Evolutionary conservation across 2,797 vertebrate species (phyloP).

Genomic region (Propithecus deckenii): DNA sequence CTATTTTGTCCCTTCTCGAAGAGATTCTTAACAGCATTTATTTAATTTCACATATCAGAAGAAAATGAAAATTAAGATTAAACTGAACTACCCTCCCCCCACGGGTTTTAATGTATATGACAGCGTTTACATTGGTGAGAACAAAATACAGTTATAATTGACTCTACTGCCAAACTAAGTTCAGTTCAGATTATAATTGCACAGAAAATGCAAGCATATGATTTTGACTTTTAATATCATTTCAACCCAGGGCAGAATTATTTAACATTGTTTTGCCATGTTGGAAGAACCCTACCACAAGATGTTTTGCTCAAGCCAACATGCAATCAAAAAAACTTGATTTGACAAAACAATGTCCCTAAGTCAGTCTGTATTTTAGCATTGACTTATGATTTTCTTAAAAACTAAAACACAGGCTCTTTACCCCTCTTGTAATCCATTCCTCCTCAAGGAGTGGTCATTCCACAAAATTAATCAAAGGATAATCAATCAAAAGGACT

Average conservation of each 20-base stretch:
- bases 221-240: conserved; percentile 37
- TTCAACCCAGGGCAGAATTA: conserved; percentile 21
- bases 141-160: conserved; percentile 38
- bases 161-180: conserved; percentile 43
- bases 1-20: not conserved
- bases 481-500: not conserved
- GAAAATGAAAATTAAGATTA: conserved; percentile 61
- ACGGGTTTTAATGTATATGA: conserved; percentile 44
- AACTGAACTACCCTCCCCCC: conserved; percentile 9
- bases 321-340: not conserved
- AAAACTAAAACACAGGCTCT: not conserved
- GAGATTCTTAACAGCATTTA: conserved; percentile 48
- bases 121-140: conserved; percentile 11
- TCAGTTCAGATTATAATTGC: conserved; percentile 11
- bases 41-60: conserved; percentile 55
- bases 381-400: not conserved
- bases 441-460: not conserved
- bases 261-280: not conserved
- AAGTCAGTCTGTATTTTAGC: not conserved
- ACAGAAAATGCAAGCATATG: conserved; percentile 25
- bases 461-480: not conserved
- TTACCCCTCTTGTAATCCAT: not conserved
- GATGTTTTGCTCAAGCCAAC: not conserved
- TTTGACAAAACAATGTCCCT: conserved; percentile 18
- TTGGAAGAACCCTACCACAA: not conserved